A percentile compares a stretch with the other conserved stretches of the same genome.
Conservation (phyloP, 2,797 vertebrate genomes). For the Neoniphon sammara region DNA sequence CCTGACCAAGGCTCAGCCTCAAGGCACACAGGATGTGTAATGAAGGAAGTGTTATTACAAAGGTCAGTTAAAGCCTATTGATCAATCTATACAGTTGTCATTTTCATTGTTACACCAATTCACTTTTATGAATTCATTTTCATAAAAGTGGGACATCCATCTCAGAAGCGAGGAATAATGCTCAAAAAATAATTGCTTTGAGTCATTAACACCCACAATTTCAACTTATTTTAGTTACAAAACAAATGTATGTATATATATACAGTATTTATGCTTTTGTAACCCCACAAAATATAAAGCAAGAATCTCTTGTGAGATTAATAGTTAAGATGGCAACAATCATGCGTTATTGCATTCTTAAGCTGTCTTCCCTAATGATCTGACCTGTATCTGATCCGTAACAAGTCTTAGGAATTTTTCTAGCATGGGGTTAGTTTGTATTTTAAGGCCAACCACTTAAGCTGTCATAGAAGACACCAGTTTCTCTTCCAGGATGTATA, state of each 20-base stretch:
- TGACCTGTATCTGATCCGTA: not conserved
- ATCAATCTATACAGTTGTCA: not conserved
- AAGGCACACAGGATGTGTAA: not conserved
- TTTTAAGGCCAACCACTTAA: not conserved
- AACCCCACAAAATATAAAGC: not conserved
- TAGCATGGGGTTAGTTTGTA: not conserved
- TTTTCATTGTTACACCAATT: too few species aligned
- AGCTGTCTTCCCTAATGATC: not conserved
- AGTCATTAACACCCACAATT: too few species aligned
- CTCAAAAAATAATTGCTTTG: not conserved
- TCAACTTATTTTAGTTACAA: not conserved
- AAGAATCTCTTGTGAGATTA: not conserved
- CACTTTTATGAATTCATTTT: too few species aligned
- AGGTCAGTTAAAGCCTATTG: not conserved
- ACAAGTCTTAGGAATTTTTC: not conserved
- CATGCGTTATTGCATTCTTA: not conserved
- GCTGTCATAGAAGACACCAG: not conserved
- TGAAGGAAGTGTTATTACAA: constrained; percentile 2
- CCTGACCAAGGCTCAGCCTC: not conserved
- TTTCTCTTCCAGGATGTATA: not conserved
- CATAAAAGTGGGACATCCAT: not conserved
- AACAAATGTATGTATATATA: constrained; percentile 26
- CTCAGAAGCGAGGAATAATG: not conserved
- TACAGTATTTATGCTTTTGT: not conserved
- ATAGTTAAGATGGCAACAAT: not conserved